Evolutionary conservation across 2,888 invertebrate genomes (phyloP).

Genomic region (Volucella inflata): DNA sequence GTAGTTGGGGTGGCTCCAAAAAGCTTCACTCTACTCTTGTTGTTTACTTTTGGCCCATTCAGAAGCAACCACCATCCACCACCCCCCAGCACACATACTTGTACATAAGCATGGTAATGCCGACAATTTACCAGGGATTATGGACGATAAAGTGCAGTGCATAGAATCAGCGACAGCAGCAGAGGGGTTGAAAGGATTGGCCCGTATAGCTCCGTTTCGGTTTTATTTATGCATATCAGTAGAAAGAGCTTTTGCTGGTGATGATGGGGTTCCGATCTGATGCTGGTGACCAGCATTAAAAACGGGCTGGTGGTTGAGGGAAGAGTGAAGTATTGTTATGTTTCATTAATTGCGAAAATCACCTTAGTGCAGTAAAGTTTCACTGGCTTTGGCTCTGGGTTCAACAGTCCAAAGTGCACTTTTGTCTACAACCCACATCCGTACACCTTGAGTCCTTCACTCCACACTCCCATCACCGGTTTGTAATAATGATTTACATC

Average conservation of each 20-base stretch:
- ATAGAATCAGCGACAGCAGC: not conserved
- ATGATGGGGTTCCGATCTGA: not conserved
- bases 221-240: not conserved
- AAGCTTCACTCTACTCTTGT: conserved; percentile 41
- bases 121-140: conserved; percentile 51
- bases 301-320: not conserved
- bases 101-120: conserved; percentile 42
- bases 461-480: no score
- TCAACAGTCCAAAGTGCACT: conserved; percentile 59
- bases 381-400: conserved; percentile 52
- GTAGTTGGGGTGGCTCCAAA: conserved; percentile 6
- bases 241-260: conserved; percentile 24
- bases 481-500: no score
- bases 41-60: conserved; percentile 13
- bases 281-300: not conserved
- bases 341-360: conserved; percentile 47
- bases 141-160: conserved; percentile 28
- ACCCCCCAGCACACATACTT: conserved; percentile 21
- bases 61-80: not conserved
- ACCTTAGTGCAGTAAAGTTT: conserved; percentile 52
- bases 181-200: not conserved
- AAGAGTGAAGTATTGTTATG: conserved; percentile 1
- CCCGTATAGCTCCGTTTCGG: not conserved
- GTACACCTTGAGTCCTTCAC: no score
- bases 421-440: not conserved